These are phyloP conservation scores for Alouatta palliata DNA, from an alignment of 2,113 vertebrate species.

Conservation along the genomic window DNA sequence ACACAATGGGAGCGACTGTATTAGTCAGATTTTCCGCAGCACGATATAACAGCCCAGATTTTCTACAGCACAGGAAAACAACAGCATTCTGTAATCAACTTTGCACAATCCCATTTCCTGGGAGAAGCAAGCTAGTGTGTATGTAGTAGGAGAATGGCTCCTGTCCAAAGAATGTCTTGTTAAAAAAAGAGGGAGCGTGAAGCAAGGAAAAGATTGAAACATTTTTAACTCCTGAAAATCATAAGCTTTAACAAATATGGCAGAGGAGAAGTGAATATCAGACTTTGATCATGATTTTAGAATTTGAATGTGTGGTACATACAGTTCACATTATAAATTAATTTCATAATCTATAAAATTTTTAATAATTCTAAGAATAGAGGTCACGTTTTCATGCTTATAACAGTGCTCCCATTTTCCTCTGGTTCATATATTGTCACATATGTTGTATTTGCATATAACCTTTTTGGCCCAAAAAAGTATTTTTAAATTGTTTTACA, in stretches of 20 bases:
- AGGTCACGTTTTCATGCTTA: neutral
- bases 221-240: neutral
- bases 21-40: neutral
- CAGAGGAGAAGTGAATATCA: neutral
- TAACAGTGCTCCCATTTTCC: neutral
- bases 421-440: neutral
- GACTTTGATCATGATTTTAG: neutral
- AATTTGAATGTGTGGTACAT: neutral
- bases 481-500: neutral
- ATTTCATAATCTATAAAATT: neutral
- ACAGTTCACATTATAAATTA: neutral
- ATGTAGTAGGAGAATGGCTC: neutral
- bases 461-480: neutral
- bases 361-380: neutral
- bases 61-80: conserved; percentile 25
- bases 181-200: neutral
- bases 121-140: neutral
- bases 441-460: neutral
- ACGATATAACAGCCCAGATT: neutral
- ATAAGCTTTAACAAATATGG: neutral
- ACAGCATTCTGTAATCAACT: accelerated
- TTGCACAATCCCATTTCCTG: neutral
- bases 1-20: neutral
- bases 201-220: neutral
- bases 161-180: neutral